These are phyloP conservation scores for Etheostoma spectabile DNA, from an alignment of 2,113 vertebrate species.

Conservation along the genomic window DNA sequence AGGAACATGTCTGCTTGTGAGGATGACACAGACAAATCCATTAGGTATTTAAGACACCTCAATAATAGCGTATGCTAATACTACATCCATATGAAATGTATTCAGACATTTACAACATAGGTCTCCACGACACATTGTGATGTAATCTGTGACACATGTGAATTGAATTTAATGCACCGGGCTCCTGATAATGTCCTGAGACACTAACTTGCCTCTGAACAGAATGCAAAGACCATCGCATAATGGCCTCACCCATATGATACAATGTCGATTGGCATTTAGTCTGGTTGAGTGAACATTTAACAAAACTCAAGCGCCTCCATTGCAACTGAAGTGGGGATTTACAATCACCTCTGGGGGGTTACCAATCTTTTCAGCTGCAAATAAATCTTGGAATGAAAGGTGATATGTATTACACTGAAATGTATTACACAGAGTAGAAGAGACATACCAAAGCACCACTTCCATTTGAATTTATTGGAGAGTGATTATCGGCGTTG, in stretches of 20 bases:
- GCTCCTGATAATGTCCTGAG: slow-evolving; percentile 14
- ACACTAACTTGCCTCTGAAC: slow-evolving; percentile 23
- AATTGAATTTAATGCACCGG: neutral
- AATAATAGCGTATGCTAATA: slow-evolving; percentile 15
- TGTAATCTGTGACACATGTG: slow-evolving; percentile 44
- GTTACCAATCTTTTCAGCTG: slow-evolving; percentile 62
- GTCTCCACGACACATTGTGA: slow-evolving; percentile 24
- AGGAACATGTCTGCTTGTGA: slow-evolving; percentile 3
- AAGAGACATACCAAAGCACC: slow-evolving; percentile 69
- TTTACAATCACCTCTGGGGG: slow-evolving; percentile 67
- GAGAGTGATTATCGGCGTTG: slow-evolving; percentile 75
- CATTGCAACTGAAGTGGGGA: slow-evolving; percentile 52
- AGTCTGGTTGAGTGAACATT: slow-evolving; percentile 68
- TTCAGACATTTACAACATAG: slow-evolving; percentile 12
- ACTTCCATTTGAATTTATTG: slow-evolving; percentile 79
- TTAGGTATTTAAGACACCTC: slow-evolving; percentile 7
- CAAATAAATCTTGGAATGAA: slow-evolving; percentile 77
- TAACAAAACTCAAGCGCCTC: slow-evolving; percentile 67
- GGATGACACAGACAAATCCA: slow-evolving; percentile 31
- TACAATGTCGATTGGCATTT: slow-evolving; percentile 59
- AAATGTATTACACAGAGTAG: slow-evolving; percentile 59
- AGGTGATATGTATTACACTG: slow-evolving; percentile 69
- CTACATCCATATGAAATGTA: neutral
- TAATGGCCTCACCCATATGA: slow-evolving; percentile 42
- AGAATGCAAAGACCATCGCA: slow-evolving; percentile 19